Base-by-base conservation (phyloP, 2,113 vertebrate species). In the Trichomycterus rosablanca region DNA sequence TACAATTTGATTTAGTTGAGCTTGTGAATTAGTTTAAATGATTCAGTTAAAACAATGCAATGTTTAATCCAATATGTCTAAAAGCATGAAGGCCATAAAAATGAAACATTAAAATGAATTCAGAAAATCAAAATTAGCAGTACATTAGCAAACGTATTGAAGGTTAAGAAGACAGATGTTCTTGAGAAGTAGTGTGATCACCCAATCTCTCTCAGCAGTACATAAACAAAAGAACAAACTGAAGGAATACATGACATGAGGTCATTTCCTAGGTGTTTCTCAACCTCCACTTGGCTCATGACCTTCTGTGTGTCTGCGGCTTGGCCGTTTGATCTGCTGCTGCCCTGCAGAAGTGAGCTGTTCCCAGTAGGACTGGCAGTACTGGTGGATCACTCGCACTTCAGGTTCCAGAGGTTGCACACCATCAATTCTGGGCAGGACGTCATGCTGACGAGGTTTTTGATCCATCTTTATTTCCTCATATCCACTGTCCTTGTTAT, bases 311-410 rank as follows among this genome's bases (percentile, higher is more conserved):
- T 88, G 86, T 55, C 87, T 78, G 61, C 87, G 66, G 39, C 60
- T 67, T 15, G 72, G 55, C 20, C 59, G 75, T 61, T 65, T 77
- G 35, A 26, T 52, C 19, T 50, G 19, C 34, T 66, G 59, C 32
- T 80, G 15, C 3, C 53, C 59, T 48, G 76, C 71, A 18, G 76
- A 69, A 3, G 44, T 74, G 15, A 85, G 72, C 42, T 87, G 81
- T 7, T 84, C 83, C 87, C 85, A 84, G 71, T 85, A 87, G 48
- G 83, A 84, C 74, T 89, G 83, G 60, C 89, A 89, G 76, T 89
- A 89, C 73, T 87, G 86, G 76, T 84, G 81, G 18, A 89, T 84
- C 67, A 88, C 77, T 48, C 80, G 81, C 4, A 86, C 76, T 76
- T 88, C 85, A 0, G 85, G 76, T 0, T 82, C 78, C 52, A 83